Evolutionary conservation across 2,888 invertebrate genomes (phyloP).

Genomic region (Dinocampus coccinellae): DNA sequence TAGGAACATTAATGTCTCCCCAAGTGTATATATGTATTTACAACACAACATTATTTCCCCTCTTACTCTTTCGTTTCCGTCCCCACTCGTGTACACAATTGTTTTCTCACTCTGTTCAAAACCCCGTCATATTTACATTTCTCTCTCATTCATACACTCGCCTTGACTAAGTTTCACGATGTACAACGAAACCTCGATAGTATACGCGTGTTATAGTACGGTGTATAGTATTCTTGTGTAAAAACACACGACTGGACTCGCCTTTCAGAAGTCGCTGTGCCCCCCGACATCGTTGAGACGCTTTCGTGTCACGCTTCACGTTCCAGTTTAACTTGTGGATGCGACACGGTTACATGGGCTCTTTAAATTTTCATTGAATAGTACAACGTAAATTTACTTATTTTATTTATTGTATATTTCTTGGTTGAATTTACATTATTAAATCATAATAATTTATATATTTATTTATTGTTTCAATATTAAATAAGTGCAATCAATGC

Average conservation of each 20-base stretch:
- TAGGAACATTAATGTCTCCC: no score
- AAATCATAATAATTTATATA: no score
- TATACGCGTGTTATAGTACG: constrained; percentile 11
- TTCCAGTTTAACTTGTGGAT: constrained; percentile 62
- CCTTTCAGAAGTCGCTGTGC: constrained; percentile 37
- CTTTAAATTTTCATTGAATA: constrained; percentile 11
- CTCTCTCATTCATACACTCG: neutral
- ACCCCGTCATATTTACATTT: no score
- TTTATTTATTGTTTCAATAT: no score
- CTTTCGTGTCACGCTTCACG: constrained; percentile 55
- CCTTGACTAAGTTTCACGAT: constrained; percentile 14
- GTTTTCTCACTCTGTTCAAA: no score
- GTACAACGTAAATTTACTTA: constrained; percentile 22
- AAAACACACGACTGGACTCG: constrained; percentile 10
- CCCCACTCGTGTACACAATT: neutral
- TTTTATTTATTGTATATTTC: neutral
- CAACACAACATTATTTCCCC: neutral
- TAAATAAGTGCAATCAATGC: no score
- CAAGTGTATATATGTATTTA: no score
- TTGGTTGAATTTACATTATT: no score
- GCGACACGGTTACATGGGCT: constrained; percentile 50
- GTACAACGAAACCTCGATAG: constrained; percentile 13
- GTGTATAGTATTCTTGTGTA: neutral
- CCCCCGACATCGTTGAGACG: constrained; percentile 36
- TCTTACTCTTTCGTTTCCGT: neutral